Conservation (phyloP, 1,140 invertebrate species). For the Leptopilina clavipes region DNA sequence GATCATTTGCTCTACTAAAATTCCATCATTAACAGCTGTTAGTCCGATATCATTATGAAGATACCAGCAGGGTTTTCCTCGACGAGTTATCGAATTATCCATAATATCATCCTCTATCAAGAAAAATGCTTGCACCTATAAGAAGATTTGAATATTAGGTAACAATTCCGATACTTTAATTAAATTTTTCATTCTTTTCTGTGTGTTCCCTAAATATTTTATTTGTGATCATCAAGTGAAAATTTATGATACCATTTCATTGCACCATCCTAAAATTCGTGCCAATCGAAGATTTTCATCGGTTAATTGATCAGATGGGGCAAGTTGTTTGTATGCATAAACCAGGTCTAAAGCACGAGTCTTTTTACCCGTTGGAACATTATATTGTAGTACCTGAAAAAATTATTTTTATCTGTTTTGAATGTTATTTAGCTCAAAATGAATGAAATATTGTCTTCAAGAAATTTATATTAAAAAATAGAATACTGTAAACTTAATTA, state of each 20-base stretch:
- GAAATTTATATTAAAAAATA: too few species aligned
- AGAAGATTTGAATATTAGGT: too few species aligned
- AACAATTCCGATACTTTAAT: too few species aligned
- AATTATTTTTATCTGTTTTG: conserved; percentile 32
- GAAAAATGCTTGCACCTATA: conserved; percentile 89
- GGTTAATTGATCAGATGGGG: conserved; percentile 78
- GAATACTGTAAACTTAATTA: too few species aligned
- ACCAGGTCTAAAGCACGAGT: conserved; percentile 88
- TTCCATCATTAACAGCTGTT: conserved; percentile 90
- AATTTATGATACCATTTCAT: conserved; percentile 85
- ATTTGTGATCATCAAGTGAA: too few species aligned
- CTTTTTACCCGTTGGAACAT: conserved; percentile 86
- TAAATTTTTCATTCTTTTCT: too few species aligned
- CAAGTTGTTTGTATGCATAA: conserved; percentile 86
- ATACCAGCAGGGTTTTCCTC: conserved; percentile 95
- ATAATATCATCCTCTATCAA: conserved; percentile 94
- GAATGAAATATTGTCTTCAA: too few species aligned
- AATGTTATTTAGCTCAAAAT: too few species aligned
- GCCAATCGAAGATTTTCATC: conserved; percentile 87
- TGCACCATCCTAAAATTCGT: conserved; percentile 93
- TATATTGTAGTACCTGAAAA: conserved; percentile 84
- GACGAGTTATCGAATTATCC: conserved; percentile 86
- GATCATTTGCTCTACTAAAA: conserved; percentile 87
- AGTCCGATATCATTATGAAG: conserved; percentile 85
- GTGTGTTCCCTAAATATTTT: too few species aligned